phyloP scores from a whole-genome alignment of 2,797 vertebrate genomes.

The Peromyscus attwateri region DNA sequence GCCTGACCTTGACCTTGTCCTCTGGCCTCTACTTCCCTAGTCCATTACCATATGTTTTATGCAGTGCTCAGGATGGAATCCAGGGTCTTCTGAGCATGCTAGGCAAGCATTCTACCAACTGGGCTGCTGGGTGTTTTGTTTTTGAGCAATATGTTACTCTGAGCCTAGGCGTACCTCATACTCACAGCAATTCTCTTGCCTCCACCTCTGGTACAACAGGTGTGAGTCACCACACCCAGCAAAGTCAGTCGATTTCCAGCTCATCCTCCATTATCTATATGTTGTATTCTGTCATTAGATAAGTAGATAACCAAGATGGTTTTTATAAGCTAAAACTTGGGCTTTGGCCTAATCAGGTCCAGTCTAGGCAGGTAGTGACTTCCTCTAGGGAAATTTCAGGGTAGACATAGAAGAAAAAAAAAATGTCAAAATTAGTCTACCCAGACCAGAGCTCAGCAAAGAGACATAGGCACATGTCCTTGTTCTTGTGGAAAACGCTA shows the following conservation, averaged over 20 bases:
- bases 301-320: background rate
- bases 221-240: background rate
- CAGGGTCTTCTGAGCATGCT: background rate
- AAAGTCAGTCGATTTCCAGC: background rate
- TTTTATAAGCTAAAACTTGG: constrained; percentile 21
- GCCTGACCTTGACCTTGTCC: background rate
- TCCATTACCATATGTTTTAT: background rate
- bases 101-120: background rate
- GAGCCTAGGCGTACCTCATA: background rate
- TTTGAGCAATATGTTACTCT: background rate
- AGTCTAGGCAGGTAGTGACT: background rate
- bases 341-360: background rate
- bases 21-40: background rate
- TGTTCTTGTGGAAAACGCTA: constrained; percentile 73
- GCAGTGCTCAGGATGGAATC: background rate
- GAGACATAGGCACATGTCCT: constrained; percentile 69
- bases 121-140: background rate
- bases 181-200: background rate
- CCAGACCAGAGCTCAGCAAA: constrained; percentile 72
- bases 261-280: background rate
- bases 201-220: background rate
- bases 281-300: background rate
- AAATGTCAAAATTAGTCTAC: constrained; percentile 66
- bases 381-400: constrained; percentile 41
- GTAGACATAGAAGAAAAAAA: constrained; percentile 25